Percentiles rank a stretch among this genome's conserved stretches.
phyloP scores from a whole-genome alignment of 2,797 vertebrate genomes.

The Clamator glandarius region DNA sequence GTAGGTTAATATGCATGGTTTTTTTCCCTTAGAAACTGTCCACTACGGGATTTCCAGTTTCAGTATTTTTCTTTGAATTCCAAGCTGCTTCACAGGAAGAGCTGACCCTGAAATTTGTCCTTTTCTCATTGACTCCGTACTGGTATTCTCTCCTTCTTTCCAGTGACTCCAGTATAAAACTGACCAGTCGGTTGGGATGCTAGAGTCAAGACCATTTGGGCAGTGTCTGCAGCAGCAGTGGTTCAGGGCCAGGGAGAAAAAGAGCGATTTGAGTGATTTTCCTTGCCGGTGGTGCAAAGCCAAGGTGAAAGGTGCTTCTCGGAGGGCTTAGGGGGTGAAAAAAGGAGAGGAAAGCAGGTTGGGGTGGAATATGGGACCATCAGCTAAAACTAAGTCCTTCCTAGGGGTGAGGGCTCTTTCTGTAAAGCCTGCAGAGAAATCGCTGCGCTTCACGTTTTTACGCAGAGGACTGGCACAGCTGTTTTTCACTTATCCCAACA shows the following conservation, averaged over 20 bases:
- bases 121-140: background rate
- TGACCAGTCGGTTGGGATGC: background rate
- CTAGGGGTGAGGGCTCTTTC: background rate
- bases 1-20: background rate
- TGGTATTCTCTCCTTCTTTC: background rate
- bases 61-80: background rate
- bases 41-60: background rate
- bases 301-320: background rate
- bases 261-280: background rate
- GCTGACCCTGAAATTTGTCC: background rate
- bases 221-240: background rate
- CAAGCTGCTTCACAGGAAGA: background rate
- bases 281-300: background rate
- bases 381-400: background rate
- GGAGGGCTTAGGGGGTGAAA: background rate
- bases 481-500: background rate
- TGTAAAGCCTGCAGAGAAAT: background rate
- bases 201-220: background rate
- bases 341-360: background rate
- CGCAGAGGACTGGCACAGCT: background rate
- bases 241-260: background rate
- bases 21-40: background rate
- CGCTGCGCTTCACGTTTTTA: background rate
- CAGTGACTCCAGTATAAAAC: background rate
- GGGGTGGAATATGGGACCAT: background rate